Evolutionary conservation across 2,113 vertebrate species (phyloP), one percentile per base, ranked within the genome.

Genomic region (Acanthisitta chloris): DNA sequence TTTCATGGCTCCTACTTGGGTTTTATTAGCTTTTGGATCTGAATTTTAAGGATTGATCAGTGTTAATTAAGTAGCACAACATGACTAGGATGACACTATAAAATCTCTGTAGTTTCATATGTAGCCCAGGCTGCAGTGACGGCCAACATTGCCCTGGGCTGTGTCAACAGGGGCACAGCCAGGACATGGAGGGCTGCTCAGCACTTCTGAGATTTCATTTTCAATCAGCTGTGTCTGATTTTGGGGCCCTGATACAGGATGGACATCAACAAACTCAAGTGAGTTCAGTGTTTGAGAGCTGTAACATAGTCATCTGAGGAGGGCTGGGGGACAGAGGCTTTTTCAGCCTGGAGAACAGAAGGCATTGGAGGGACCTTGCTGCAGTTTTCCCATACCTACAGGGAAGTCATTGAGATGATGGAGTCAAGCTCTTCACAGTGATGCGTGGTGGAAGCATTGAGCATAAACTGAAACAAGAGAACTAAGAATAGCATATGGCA

Each of bases 401-500:
- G 72, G 31, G 33, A 86, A 17, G 21, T 36, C 9, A 36, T 2
- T 1, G 4, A 49, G 62, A 71, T 76, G 36, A 43, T 10, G 17
- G 46, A 42, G 55, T 55, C 31, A 40, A 38, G 29, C 4, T 24
- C 48, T 49, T 43, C 58, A 24, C 33, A 15, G 10, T 14, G 20
- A 26, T 54, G 14, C 17, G 14, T 8, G 6, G 21, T 10, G 13
- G 26, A 89, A 81, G 12, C 23, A 81, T 1, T 5, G 25, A 82
- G 16, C 1, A 0, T 51, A 73, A 92, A 77, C 33, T 26, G 64
- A 45, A 88, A 33, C 14, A 43, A 51, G 40, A 92, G 31, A 80
- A 45, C 67, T 40, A 51, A 0, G 0, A 58, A 33, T 17, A 42
- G 18, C 36, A 2, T 52, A 17, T 26, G 58, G 54, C 26, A 58